Evolutionary conservation across 2,888 invertebrate genomes (phyloP).

Genomic region (Drosophila trichaetosa): DNA sequence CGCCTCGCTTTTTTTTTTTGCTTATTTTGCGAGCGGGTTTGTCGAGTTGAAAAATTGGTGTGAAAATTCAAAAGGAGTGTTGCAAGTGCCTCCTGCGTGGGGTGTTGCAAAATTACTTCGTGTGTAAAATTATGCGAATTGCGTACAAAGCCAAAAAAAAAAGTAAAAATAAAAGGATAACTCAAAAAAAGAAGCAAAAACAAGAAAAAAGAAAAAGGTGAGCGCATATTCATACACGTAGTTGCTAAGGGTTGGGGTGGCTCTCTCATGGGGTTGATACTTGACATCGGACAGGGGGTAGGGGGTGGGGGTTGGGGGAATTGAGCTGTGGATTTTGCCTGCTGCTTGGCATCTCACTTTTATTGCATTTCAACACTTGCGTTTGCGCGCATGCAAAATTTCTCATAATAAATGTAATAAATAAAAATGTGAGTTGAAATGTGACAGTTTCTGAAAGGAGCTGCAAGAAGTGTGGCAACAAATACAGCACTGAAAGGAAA

Average conservation of each 20-base stretch:
- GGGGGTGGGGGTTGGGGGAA: constrained; percentile 7
- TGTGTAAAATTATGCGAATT: constrained; percentile 82
- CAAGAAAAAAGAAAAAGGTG: constrained; percentile 65
- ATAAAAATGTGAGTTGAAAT: constrained; percentile 80
- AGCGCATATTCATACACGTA: constrained; percentile 77
- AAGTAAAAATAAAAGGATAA: constrained; percentile 26
- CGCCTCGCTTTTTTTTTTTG: constrained; percentile 14
- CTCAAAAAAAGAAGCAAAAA: constrained; percentile 10
- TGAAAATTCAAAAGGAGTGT: constrained; percentile 83
- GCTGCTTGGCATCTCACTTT: constrained; percentile 76
- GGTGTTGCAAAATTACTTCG: constrained; percentile 81
- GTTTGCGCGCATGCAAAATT: constrained; percentile 78
- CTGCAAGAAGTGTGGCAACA: constrained; percentile 4
- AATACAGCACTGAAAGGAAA: constrained; percentile 10
- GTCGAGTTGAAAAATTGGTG: constrained; percentile 83
- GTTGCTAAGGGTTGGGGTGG: constrained; percentile 17
- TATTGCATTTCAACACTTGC: constrained; percentile 80
- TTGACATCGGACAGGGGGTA: background rate
- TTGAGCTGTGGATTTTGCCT: constrained; percentile 8
- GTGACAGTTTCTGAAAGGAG: constrained; percentile 73
- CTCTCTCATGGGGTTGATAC: constrained; percentile 24
- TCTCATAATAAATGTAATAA: constrained; percentile 81
- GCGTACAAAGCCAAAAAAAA: constrained; percentile 60
- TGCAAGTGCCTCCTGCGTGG: constrained; percentile 71
- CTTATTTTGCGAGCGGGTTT: constrained; percentile 64